Evolutionary conservation across 2,888 invertebrate genomes (phyloP), one percentile per base, ranked within the genome.

Genomic region (Omphaloscelis lunosa): DNA sequence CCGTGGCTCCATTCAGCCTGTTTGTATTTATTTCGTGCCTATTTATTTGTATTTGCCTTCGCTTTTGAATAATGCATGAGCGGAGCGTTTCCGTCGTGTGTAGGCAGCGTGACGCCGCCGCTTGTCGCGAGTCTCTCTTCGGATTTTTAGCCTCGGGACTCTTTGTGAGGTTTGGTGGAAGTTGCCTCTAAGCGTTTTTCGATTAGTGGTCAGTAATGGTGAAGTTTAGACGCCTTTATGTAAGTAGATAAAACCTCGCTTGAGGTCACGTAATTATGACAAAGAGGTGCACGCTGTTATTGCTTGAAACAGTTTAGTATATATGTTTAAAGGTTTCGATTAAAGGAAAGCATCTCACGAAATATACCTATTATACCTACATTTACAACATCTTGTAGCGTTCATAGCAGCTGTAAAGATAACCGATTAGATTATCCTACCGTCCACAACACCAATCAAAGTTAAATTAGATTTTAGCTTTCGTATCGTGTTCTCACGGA

Each of bases 11-110:
- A 96, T 96, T 96, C 96, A 95, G 96, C 94, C 95, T 95, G 96
- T 96, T 96, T 96, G 96, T 96, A 96, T 96, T 96, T 96, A 96
- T 96, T 96, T 94, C 94, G 94, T 95, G 95, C 94, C 96, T 96
- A 96, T 96, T 96, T 96, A 96, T 96, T 96, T 96, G 96, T 96
- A 96, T 96, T 96, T 95, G 96, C 93, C 93, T 95, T 95, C 90
- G 94, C 93, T 92, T 96, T 95, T 96, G 96, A 96, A 96, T 96
- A 94, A 96, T 96, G 94, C 95, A 96, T 96, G 96, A 96, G 95
- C 95, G 91, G 91, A 95, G 93, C 94, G 95, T 96, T 96, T 96
- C 96, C 96, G 95, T 93, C 95, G 96, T 95, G 96, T 95, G 96
- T 96, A 96, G 96, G 96, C 96, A 94, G 96, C 96, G 95, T 96